Base-by-base conservation (phyloP, 2,797 vertebrate species). In the Sebastes kiyomatsui region DNA sequence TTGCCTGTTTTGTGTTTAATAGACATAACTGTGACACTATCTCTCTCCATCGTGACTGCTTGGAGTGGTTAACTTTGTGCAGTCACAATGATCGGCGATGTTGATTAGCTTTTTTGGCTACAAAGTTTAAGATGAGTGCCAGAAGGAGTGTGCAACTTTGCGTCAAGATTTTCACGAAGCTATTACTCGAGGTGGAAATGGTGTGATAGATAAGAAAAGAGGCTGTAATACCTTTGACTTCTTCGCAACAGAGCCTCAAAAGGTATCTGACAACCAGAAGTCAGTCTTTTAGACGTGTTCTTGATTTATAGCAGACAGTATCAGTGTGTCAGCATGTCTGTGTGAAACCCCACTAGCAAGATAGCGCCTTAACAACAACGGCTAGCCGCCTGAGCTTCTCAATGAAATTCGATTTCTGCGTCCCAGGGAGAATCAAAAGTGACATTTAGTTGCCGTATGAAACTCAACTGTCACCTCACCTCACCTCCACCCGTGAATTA, bases 291-390 rank as follows among this genome's bases (percentile, higher is more conserved):
- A 72, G 80, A 83, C 79, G 38, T 67, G 42, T 84, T 81, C 79
- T 82, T 87, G 86, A 90, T 90, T 90, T 80, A 78, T 60, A 67
- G 80, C 71, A 80, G 80, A 79, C 80, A 61, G 72, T 77, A 79
- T 85, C 85, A 82, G 33, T 8, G 66, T 86, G 75, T 84, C 72
- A 79, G 79, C 71, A 6, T 70, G 80, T 70, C 72, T 73, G 67
- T 58, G 42, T 67, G 72, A 80, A 80, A 72, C 46, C 66, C 81
- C 72, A 58, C 79, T 38, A 69, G 67, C 49, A 2, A 86, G 88
- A 79, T 88, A 77, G 81, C 64, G 12, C 62, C 72, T 30, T 60
- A 72, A 60, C 85, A 77, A 55, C 81, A 35, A 18, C 56, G 4
- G 54, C 84, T 76, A 80, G 61, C 80, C 35, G 33, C 72, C 66